These are phyloP conservation scores for Mormyrus proboscirostris DNA, from an alignment of 2,797 vertebrate genomes.

Conservation along the genomic window DNA sequence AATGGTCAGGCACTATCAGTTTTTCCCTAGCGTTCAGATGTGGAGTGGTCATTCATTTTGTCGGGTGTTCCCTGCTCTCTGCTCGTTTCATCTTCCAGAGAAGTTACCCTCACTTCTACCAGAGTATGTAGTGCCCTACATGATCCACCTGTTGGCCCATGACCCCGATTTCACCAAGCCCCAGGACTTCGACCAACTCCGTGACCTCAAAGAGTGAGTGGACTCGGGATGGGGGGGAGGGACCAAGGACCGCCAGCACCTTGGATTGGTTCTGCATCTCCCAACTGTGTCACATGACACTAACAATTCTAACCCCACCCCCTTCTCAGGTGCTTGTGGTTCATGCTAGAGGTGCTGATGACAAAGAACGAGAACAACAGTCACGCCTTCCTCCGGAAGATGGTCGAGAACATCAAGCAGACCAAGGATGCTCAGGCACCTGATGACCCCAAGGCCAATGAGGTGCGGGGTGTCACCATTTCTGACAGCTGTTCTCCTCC, in stretches of 20 bases:
- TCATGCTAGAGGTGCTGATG: slow-evolving; percentile 99
- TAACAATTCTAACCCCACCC: not conserved
- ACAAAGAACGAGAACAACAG: slow-evolving; percentile 99
- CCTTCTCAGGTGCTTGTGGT: slow-evolving; percentile 86
- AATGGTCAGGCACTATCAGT: not conserved
- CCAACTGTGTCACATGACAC: not conserved
- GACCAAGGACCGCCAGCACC: not conserved
- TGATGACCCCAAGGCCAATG: slow-evolving; percentile 90
- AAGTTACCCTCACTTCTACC: slow-evolving; percentile 89
- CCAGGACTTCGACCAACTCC: slow-evolving; percentile 93
- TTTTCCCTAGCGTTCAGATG: not conserved
- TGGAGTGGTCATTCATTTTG: not conserved
- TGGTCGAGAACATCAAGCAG: slow-evolving; percentile 97
- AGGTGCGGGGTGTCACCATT: slow-evolving; percentile 57
- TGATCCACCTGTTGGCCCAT: slow-evolving; percentile 95
- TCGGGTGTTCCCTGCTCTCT: not conserved
- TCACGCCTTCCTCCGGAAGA: slow-evolving; percentile 94
- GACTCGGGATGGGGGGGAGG: not conserved
- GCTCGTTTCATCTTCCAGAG: slow-evolving; percentile 59
- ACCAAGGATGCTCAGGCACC: slow-evolving; percentile 93
- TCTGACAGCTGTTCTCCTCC: no score
- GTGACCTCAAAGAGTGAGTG: slow-evolving; percentile 98
- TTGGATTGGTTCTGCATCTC: not conserved
- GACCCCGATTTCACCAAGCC: slow-evolving; percentile 98
- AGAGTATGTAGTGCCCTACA: slow-evolving; percentile 95